Conservation (phyloP, 2,797 vertebrate species). For the Leuciscus waleckii region DNA sequence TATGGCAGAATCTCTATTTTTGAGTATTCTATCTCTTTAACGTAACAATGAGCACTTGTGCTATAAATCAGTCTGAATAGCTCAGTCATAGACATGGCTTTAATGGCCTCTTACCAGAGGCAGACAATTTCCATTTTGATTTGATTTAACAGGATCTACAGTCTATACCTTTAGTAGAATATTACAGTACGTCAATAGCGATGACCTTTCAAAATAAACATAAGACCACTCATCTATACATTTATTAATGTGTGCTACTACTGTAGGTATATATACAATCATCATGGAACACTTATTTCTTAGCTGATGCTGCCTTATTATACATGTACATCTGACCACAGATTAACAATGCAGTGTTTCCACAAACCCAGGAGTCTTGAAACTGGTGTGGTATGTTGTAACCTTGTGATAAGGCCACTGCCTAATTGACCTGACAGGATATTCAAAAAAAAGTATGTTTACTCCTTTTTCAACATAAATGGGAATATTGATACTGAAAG, state of each 20-base stretch:
- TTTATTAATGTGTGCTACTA: not conserved
- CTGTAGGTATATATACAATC: not conserved
- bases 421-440: not conserved
- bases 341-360: not conserved
- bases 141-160: not conserved
- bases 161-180: not conserved
- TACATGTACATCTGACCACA: not conserved
- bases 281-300: not conserved
- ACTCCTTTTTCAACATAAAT: not conserved
- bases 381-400: not conserved
- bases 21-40: not conserved
- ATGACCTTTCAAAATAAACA: not conserved
- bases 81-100: not conserved
- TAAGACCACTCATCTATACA: not conserved
- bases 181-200: not conserved
- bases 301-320: not conserved
- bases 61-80: not conserved
- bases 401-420: not conserved
- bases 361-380: not conserved
- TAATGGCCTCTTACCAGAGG: not conserved
- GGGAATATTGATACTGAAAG: not conserved
- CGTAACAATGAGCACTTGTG: not conserved
- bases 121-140: constrained; percentile 12
- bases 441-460: too few species aligned
- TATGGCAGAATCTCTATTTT: not conserved